Base-by-base conservation (phyloP, 1,140 invertebrate genomes). In the Sarcophaga bullata region DNA sequence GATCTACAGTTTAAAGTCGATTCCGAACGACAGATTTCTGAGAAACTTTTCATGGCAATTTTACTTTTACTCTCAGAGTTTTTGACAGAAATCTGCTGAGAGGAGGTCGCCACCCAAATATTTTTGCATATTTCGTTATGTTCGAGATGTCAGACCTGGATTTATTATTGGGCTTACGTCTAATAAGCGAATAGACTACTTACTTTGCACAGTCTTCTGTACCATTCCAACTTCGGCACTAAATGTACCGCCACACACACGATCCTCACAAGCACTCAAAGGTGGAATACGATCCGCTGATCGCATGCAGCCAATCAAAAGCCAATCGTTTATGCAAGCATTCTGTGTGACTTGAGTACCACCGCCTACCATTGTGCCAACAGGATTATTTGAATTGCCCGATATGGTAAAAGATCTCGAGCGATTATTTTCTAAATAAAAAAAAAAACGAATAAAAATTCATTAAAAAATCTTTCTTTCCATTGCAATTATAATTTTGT, bases 271-370 rank as follows among this genome's bases (percentile, higher is more conserved):
- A 9, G 90, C 85, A 13, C 85, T 88, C 68, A 86, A 80, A 0
- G 85, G 86, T 0, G 89, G 89, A 54, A 90, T 86, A 11, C 89
- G 85, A 80, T 90, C 89, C 7, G 89, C 88, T 2, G 89, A 89
- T 0, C 87, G 91, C 0, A 94, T 94, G 88, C 95, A 96, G 0
- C 95, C 95, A 19, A 96, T 94, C 37, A 95, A 91, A 1, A 96
- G 86, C 94, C 95, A 96, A 87, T 96, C 95, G 48, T 93, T 92
- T 72, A 93, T 92, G 86, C 95, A 96, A 17, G 92, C 91, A 82
- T 92, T 93, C 7, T 19, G 92, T 90, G 83, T 82, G 47, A 86
- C 88, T 58, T 13, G 82, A 3, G 86, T 91, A 0, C 93, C 93
- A 19, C 93, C 93, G 0, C 94, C 94, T 80, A 94, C 93, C 90